A percentile compares a stretch with the other conserved stretches of the same genome.
Evolutionary conservation across 1,140 invertebrate species (phyloP).

Genomic region (Piezodorus guildinii): DNA sequence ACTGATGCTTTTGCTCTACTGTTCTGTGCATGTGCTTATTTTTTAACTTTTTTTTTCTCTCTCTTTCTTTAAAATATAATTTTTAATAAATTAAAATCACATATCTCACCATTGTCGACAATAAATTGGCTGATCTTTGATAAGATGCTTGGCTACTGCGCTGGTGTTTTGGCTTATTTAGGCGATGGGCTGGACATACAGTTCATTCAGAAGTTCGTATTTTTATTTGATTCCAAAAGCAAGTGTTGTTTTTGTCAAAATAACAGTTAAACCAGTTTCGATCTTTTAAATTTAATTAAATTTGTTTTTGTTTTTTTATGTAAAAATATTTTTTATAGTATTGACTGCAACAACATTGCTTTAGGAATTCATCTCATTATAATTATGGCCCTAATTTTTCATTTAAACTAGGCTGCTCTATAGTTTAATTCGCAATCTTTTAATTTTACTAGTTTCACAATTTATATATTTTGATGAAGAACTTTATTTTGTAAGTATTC

Average conservation of each 20-base stretch:
- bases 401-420: neutral
- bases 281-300: no score
- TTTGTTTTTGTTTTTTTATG: no score
- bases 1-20: slow-evolving; percentile 6
- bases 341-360: no score
- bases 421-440: neutral
- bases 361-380: neutral
- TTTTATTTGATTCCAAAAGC: no score
- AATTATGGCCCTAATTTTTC: slow-evolving; percentile 5
- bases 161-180: slow-evolving; percentile 18
- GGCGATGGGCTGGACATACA: neutral
- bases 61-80: slow-evolving; percentile 2
- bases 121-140: slow-evolving; percentile 24
- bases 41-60: slow-evolving; percentile 3
- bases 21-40: slow-evolving; percentile 6
- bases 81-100: no score
- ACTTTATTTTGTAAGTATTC: slow-evolving; percentile 2
- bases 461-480: slow-evolving; percentile 4
- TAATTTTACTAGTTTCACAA: slow-evolving; percentile 1
- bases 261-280: no score
- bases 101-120: slow-evolving; percentile 7
- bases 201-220: no score
- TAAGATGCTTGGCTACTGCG: slow-evolving; percentile 25
- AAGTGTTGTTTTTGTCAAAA: no score
- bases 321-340: no score